phyloP scores from a whole-genome alignment of 1,140 invertebrate genomes.

The Eueides isabella region DNA sequence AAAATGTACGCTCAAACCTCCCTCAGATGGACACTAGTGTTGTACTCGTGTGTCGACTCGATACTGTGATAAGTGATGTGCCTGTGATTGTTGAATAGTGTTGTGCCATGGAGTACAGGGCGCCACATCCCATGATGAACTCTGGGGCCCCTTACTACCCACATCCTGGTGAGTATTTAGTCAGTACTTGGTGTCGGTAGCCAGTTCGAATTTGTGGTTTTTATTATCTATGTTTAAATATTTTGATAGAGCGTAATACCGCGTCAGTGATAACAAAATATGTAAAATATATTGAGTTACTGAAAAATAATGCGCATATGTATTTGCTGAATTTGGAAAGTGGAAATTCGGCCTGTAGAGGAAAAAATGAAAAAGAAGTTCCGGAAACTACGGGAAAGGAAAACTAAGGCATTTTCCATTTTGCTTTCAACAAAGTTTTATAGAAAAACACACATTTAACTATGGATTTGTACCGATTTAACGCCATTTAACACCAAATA shows the following conservation, averaged over 20 bases:
- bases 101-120: constrained; percentile 72
- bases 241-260: no score
- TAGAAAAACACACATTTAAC: not conserved
- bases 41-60: constrained; percentile 9
- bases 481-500: not conserved
- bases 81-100: constrained; percentile 43
- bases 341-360: no score
- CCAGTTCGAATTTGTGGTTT: not conserved
- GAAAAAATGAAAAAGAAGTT: no score
- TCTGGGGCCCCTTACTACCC: constrained; percentile 69
- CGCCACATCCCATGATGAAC: constrained; percentile 68
- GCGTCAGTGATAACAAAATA: no score
- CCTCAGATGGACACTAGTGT: constrained; percentile 30
- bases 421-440: no score
- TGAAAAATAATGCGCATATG: no score
- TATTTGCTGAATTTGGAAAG: no score
- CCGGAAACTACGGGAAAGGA: no score
- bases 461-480: not conserved
- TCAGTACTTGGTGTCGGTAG: not conserved
- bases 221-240: not conserved
- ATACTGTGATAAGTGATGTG: constrained; percentile 44
- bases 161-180: constrained; percentile 66
- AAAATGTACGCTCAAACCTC: constrained; percentile 40
- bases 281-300: no score
- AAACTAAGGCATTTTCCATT: no score